Evolutionary conservation across 2,797 vertebrate genomes (phyloP), one percentile per base, ranked within the genome.

Genomic region (Myotis daubentonii): DNA sequence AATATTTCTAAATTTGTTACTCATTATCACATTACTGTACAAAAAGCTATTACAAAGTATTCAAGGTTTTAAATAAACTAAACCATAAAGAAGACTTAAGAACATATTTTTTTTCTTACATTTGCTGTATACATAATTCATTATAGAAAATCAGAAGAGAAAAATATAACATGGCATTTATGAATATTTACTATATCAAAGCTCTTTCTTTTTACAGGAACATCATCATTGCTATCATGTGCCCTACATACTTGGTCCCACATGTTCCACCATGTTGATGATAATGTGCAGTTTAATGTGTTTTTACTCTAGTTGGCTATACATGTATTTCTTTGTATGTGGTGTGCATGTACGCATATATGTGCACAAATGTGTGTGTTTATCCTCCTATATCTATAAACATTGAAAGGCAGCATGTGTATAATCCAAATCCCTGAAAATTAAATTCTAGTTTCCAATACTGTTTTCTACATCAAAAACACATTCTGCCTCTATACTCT

Each of bases 41-140:
- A 55, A 76, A 95, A 78, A 9, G 2, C 30, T 89, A 94, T 75
- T 71, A 53, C 3, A 44, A 93, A 83, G 8, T 89, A 6, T 81
- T 94, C 4, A 81, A 84, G 68, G n/a, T 79, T 36, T 87, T 75
- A 81, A 36, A 85, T 86, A 74, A 62, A 72, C 72, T 75, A 80
- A 91, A 86, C 0, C 4, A 44, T 9, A 70, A 72, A 85, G 17
- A 90, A 92, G 3, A 10, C 30, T 76, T 78, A 49, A 66, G 4
- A 8, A 33, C 1, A 53, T 57, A 12, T 51, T 7, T 57, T 89
- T 89, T 49, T 57, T 2, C 16, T 86, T 87, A 3, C 25, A 60
- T 81, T 80, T 76, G 4, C 15, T 41, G 38, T 19, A 30, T 15
- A 36, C 5, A 19, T 33, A 93, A 81, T 19, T 89, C 17, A 55